Evolutionary conservation across 2,113 vertebrate species (phyloP).

Genomic region (Ellobius talpinus): DNA sequence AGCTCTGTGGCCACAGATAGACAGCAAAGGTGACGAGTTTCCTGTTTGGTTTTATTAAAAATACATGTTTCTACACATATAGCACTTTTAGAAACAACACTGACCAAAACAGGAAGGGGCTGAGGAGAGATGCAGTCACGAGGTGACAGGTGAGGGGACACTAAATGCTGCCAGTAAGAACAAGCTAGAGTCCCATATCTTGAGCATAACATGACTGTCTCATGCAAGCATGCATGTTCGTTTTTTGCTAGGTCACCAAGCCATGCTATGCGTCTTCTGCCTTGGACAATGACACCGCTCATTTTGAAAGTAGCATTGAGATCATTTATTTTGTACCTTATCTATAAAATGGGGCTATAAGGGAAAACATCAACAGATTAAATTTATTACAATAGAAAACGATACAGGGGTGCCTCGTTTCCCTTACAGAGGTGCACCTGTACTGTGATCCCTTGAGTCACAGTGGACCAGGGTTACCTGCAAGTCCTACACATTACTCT

Average conservation of each 20-base stretch:
- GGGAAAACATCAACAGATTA: conserved; percentile 34
- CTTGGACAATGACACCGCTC: not conserved
- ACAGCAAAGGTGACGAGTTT: not conserved
- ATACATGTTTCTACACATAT: not conserved
- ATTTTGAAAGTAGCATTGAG: not conserved
- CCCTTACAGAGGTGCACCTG: not conserved
- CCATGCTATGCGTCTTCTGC: not conserved
- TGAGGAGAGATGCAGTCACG: not conserved
- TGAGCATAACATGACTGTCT: not conserved
- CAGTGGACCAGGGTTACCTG: not conserved
- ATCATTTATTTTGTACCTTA: conserved; percentile 14
- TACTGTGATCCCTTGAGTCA: not conserved
- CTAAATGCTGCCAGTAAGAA: not conserved
- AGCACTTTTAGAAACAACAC: not conserved
- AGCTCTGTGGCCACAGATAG: not conserved
- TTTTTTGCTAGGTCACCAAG: not conserved
- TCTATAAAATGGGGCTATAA: conserved; percentile 28
- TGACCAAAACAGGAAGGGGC: not conserved
- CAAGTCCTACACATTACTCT: not conserved
- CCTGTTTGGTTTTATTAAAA: not conserved
- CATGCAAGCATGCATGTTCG: too few relatives aligned
- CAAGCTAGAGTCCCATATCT: not conserved
- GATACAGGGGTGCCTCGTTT: not conserved
- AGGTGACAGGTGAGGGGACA: not conserved
- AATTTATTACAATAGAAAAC: conserved; percentile 34